Percentiles rank a stretch among this genome's conserved stretches.
These are phyloP conservation scores for Ephialtes manifestator DNA, from an alignment of 2,888 invertebrate genomes.

Conservation along the genomic window DNA sequence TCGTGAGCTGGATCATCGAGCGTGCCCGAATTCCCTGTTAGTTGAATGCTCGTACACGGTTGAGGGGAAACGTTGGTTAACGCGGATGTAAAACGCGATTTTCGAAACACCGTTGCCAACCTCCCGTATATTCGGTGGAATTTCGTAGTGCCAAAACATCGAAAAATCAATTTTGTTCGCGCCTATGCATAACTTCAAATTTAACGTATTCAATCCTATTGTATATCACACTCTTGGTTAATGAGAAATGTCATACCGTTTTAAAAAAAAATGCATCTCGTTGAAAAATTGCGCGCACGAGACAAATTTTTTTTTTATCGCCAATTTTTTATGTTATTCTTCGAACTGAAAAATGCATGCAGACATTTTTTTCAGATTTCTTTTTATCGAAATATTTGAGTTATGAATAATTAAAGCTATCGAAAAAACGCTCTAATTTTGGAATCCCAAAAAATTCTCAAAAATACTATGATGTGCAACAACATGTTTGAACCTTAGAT, in stretches of 20 bases:
- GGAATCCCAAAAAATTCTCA: no score
- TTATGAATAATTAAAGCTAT: no score
- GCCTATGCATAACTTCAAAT: neutral
- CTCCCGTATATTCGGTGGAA: constrained; percentile 11
- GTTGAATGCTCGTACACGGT: constrained; percentile 45
- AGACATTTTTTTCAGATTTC: no score
- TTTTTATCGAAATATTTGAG: no score
- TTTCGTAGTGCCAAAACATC: constrained; percentile 17
- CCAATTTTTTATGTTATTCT: no score
- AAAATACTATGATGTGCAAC: no score
- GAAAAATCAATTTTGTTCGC: constrained; percentile 50
- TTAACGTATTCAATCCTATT: neutral
- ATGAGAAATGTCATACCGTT: neutral
- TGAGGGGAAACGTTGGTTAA: neutral
- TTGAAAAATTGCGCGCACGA: neutral
- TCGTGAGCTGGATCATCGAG: constrained; percentile 37
- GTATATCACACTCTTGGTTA: neutral
- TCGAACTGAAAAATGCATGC: no score
- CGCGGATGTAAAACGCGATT: constrained; percentile 54
- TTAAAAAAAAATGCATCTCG: neutral
- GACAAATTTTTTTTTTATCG: no score
- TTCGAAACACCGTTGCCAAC: constrained; percentile 48
- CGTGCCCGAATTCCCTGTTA: constrained; percentile 22
- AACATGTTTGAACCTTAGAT: no score
- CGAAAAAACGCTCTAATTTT: no score